Evolutionary conservation across 2,797 vertebrate genomes (phyloP).

Genomic region (Arvicola amphibius): DNA sequence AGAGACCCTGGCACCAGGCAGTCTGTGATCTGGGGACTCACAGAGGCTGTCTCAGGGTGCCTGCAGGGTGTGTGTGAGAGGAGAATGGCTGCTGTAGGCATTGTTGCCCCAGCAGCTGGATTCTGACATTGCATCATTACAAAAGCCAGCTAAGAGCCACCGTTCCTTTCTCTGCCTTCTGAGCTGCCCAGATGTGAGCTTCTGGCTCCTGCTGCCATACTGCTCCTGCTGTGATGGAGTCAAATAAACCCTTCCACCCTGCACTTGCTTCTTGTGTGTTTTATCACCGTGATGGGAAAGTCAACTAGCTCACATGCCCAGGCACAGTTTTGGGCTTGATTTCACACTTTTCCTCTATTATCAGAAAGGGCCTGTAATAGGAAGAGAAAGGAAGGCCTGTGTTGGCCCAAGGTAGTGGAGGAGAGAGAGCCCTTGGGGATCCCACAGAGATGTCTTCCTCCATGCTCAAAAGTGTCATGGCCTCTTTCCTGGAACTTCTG

Average conservation of each 20-base stretch:
- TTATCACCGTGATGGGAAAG: not conserved
- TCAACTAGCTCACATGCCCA: not conserved
- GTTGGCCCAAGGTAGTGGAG: not conserved
- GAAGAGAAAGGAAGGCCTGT: not conserved
- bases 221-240: not conserved
- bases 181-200: not conserved
- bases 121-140: not conserved
- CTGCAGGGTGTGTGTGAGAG: not conserved
- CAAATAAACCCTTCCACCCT: not conserved
- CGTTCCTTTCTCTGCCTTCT: not conserved
- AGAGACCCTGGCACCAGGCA: not conserved
- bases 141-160: not conserved
- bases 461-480: not conserved
- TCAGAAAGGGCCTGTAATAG: not conserved
- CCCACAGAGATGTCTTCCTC: too few relatives aligned
- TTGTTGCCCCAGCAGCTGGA: not conserved
- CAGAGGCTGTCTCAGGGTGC: not conserved
- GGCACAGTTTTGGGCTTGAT: not conserved
- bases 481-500: not conserved
- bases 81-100: not conserved
- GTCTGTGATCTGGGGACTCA: not conserved
- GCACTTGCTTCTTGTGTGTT: not conserved
- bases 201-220: not conserved
- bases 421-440: not conserved
- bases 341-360: not conserved